Evolutionary conservation across 2,888 invertebrate species (phyloP).

Genomic region (Athalia circularis): DNA sequence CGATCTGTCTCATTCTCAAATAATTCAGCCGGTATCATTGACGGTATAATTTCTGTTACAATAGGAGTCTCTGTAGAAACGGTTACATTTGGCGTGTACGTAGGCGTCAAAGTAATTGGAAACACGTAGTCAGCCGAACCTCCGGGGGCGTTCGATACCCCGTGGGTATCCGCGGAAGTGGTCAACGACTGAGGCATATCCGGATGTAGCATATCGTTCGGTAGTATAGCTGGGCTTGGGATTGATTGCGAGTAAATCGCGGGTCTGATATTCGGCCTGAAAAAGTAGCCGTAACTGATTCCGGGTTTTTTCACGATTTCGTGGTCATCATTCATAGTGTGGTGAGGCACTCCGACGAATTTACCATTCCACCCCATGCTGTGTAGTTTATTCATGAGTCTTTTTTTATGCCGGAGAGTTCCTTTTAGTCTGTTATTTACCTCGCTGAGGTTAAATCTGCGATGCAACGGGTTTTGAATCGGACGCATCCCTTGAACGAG

Average conservation of each 20-base stretch:
- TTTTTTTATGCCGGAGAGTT: neutral
- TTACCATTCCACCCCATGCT: constrained; percentile 4
- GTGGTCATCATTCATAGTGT: constrained; percentile 45
- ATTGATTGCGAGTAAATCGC: neutral
- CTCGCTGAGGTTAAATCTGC: neutral
- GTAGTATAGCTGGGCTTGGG: constrained; percentile 5
- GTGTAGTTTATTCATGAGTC: neutral
- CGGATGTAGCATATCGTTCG: constrained; percentile 16
- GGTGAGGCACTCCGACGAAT: constrained; percentile 30
- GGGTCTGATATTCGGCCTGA: neutral
- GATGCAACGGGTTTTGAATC: neutral
- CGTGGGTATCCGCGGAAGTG: constrained; percentile 7
- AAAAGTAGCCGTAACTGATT: neutral
- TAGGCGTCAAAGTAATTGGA: constrained; percentile 11
- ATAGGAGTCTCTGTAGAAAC: constrained; percentile 8
- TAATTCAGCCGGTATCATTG: neutral
- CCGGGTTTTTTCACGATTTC: constrained; percentile 40
- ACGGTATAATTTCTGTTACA: neutral
- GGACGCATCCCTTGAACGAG: neutral
- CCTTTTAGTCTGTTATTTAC: neutral
- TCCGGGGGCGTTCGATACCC: constrained; percentile 13
- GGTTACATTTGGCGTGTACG: constrained; percentile 9
- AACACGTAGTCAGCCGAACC: constrained; percentile 5
- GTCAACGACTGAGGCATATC: constrained; percentile 7
- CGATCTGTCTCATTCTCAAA: neutral